Conservation (phyloP, 2,888 invertebrate species). For the Tupiocoris notatus region DNA sequence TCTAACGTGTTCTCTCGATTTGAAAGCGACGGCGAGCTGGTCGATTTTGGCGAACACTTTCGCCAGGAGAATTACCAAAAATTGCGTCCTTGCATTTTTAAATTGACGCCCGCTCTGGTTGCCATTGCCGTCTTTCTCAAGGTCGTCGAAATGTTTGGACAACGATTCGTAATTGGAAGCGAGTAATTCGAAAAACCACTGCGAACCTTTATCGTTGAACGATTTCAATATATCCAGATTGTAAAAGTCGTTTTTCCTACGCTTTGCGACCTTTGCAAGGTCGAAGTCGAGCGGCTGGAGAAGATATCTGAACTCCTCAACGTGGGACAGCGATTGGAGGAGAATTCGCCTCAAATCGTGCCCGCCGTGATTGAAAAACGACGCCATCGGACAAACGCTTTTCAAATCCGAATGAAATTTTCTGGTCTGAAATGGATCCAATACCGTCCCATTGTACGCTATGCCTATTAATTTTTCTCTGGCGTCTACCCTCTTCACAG, state of each 20-base stretch:
- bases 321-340: background rate
- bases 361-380: background rate
- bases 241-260: background rate
- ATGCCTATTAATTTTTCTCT: background rate
- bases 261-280: background rate
- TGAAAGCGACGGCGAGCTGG: background rate
- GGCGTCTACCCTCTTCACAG: background rate
- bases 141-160: background rate
- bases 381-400: background rate
- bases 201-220: background rate
- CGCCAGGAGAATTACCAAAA: background rate
- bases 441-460: background rate
- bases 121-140: background rate
- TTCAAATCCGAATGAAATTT: background rate
- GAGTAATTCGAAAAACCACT: background rate
- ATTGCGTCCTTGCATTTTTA: background rate
- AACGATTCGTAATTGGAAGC: background rate
- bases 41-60: background rate
- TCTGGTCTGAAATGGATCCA: background rate
- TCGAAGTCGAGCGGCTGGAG: background rate
- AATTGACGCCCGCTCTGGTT: background rate
- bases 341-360: background rate
- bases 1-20: background rate
- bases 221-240: background rate
- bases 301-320: background rate